These are phyloP conservation scores for Eupithecia exiguata DNA, from an alignment of 2,888 invertebrate genomes.

Conservation along the genomic window DNA sequence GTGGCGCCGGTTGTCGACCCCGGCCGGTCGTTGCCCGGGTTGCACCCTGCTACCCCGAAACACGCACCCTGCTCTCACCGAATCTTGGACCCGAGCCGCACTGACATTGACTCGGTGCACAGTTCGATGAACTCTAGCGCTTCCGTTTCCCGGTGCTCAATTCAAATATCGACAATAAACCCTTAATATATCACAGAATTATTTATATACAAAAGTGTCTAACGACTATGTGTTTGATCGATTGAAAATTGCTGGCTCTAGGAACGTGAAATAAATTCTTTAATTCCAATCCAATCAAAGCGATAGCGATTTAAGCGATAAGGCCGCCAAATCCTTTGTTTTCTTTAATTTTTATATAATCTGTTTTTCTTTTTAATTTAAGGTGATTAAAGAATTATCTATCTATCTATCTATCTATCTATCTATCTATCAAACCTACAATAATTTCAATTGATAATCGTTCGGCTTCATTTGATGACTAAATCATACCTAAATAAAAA, in stretches of 20 bases:
- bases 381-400: too few species aligned
- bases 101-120: constrained; percentile 79
- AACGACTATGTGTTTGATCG: neutral
- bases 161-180: constrained; percentile 52
- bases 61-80: constrained; percentile 73
- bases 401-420: too few species aligned
- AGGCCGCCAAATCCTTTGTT: too few species aligned
- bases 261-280: neutral
- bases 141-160: constrained; percentile 72
- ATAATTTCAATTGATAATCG: neutral
- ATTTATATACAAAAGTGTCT: neutral
- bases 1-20: constrained; percentile 81
- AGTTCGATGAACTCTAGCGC: constrained; percentile 72
- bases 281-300: too few species aligned
- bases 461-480: neutral
- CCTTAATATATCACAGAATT: constrained; percentile 38
- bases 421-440: too few species aligned
- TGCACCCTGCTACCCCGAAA: constrained; percentile 81
- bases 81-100: constrained; percentile 74
- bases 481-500: neutral
- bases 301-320: too few species aligned
- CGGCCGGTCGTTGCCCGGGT: constrained; percentile 79
- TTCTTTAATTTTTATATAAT: too few species aligned
- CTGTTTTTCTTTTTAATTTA: too few species aligned
- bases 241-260: neutral